Percentiles rank a stretch among this genome's conserved stretches.
Evolutionary conservation across 2,113 vertebrate species (phyloP).

Genomic region (Hipposideros armiger): DNA sequence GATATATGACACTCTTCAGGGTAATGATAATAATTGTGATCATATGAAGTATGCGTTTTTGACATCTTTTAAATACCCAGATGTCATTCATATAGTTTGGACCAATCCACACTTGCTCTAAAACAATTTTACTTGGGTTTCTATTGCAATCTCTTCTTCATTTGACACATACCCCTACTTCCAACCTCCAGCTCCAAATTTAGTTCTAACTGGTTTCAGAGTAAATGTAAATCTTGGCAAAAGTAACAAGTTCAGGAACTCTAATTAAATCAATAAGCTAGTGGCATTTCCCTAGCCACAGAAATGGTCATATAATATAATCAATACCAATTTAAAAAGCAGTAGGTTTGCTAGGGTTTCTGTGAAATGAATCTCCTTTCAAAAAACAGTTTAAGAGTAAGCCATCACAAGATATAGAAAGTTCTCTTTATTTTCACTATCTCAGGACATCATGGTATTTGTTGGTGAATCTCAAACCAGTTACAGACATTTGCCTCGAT

Average conservation of each 20-base stretch:
- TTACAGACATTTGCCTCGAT: not conserved
- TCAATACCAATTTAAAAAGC: not conserved
- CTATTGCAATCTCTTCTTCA: not conserved
- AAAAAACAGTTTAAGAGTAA: not conserved
- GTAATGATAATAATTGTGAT: not conserved
- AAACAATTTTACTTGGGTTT: not conserved
- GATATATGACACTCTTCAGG: not conserved
- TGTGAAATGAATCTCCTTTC: not conserved
- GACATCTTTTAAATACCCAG: not conserved
- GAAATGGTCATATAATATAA: not conserved
- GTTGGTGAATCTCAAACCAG: not conserved
- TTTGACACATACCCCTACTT: not conserved
- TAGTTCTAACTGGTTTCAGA: not conserved
- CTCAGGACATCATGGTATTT: not conserved
- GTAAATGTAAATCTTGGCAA: not conserved
- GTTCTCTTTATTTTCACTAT: not conserved
- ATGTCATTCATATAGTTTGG: not conserved
- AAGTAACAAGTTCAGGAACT: not conserved
- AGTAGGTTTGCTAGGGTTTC: not conserved
- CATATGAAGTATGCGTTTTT: not conserved
- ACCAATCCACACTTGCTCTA: not conserved
- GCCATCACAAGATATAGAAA: not conserved
- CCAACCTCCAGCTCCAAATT: not conserved
- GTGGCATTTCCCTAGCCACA: not conserved
- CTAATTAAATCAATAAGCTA: not conserved